Base-by-base conservation (phyloP, 2,113 vertebrate genomes). In the Hipposideros armiger region DNA sequence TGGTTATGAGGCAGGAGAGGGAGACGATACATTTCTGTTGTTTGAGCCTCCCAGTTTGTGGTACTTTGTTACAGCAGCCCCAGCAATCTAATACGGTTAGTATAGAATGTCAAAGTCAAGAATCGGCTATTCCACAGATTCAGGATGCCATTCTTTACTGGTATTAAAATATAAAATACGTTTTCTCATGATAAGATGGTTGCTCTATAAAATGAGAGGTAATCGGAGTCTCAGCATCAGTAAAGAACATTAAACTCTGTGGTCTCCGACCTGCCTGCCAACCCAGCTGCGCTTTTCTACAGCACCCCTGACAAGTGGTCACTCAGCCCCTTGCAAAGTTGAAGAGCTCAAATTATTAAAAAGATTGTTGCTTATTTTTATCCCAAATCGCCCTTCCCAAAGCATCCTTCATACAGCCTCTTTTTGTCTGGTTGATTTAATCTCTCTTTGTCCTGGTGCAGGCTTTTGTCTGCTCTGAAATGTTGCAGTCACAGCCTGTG, bases 401-500 rank as follows among this genome's bases (percentile, higher is more conserved):
- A 74, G 30, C 28, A 32, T 36, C 72, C 72, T 73, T 85, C 77
- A 40, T 5, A 0, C 1, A 32, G 36, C 19, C 11, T 32, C 0
- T 69, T 85, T 50, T 19, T 1, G 42, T 54, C 82, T 1, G 69
- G 62, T 50, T 45, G 6, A 2, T 45, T 45, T 45, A 1, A 0
- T n/a, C 81, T 91, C 54, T 32, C 16, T 16, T 5, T 3, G 47
- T 66, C 69, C n/a, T 1, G 50, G 16, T 2, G 42, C 26, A 30
- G 82, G 47, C 17, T 52, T 74, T 74, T 26, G 9, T 52, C 76
- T 50, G 40, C 13, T n/a, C 28, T 5, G 82, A 87, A 56, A 69
- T 0, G 3, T 26, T 13, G 40, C 4, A 2, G 1, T 9, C 30
- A 8, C 16, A 72, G n/a, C 28, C n/a, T 2, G 4, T 2, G 36